These are phyloP conservation scores for Phymastichus coffea DNA, from an alignment of 1,140 invertebrate genomes.

Conservation along the genomic window DNA sequence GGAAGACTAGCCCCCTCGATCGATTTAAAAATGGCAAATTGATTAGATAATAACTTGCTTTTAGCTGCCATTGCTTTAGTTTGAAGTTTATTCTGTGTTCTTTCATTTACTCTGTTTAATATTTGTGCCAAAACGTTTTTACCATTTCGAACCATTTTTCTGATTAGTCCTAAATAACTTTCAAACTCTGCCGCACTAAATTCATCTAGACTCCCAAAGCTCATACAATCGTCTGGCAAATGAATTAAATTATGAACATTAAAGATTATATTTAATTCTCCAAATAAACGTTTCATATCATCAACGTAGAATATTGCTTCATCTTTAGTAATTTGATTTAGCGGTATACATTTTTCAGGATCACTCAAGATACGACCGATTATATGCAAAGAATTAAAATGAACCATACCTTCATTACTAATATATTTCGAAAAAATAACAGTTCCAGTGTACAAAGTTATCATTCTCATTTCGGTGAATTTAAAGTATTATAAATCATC, in stretches of 20 bases:
- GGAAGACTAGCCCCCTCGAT: neutral
- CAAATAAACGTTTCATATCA: conserved; percentile 29
- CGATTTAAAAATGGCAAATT: too few relatives aligned
- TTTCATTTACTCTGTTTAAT: conserved; percentile 7
- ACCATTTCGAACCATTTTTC: conserved; percentile 1
- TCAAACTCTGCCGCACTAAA: conserved; percentile 11
- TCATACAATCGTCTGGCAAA: conserved; percentile 22
- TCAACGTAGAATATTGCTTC: conserved; percentile 29
- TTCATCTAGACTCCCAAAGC: conserved; percentile 19
- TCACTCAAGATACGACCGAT: conserved; percentile 13
- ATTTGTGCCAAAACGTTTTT: neutral
- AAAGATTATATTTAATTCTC: conserved; percentile 27
- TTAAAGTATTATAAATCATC: conserved; percentile 32
- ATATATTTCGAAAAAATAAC: too few relatives aligned
- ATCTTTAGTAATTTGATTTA: conserved; percentile 12
- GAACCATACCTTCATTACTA: conserved; percentile 37
- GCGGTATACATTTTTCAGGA: neutral
- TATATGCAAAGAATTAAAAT: conserved; percentile 41
- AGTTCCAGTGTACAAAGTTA: conserved; percentile 54
- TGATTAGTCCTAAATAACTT: conserved; percentile 3
- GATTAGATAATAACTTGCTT: neutral
- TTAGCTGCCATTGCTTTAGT: neutral
- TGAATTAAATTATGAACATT: conserved; percentile 36
- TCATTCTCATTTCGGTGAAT: conserved; percentile 51
- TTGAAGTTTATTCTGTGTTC: neutral